Percentiles rank a stretch among this genome's conserved stretches.
These are phyloP conservation scores for Oligia strigilis DNA, from an alignment of 2,888 invertebrate species.

Conservation along the genomic window DNA sequence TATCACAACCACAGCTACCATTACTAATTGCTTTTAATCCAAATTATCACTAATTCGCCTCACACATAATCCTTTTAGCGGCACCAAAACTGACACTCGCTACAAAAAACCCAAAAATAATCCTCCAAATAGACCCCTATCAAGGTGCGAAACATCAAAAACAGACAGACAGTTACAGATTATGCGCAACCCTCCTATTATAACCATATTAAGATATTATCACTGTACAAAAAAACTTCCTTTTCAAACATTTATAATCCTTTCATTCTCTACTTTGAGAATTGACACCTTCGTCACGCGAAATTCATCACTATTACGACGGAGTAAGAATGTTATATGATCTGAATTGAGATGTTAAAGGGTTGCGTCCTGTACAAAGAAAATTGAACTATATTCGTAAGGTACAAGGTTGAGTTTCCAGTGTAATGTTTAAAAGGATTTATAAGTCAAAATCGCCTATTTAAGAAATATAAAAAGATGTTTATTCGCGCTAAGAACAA, in stretches of 20 bases:
- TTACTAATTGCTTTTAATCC: neutral
- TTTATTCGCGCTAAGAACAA: slow-evolving; percentile 85
- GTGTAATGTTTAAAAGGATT: slow-evolving; percentile 67
- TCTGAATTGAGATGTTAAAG: slow-evolving; percentile 68
- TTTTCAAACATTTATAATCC: slow-evolving; percentile 85
- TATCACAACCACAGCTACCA: neutral
- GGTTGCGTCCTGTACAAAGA: slow-evolving; percentile 39
- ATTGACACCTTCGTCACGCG: slow-evolving; percentile 66
- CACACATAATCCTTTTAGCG: slow-evolving; percentile 36
- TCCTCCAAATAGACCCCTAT: slow-evolving; percentile 75
- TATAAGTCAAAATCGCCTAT: slow-evolving; percentile 80
- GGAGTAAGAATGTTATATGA: slow-evolving; percentile 45
- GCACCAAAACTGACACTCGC: slow-evolving; percentile 29
- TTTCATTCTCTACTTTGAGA: slow-evolving; percentile 75
- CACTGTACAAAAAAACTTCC: slow-evolving; percentile 77
- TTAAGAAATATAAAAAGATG: slow-evolving; percentile 78
- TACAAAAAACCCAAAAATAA: slow-evolving; percentile 37
- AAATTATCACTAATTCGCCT: slow-evolving; percentile 31
- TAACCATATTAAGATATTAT: slow-evolving; percentile 89
- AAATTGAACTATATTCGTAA: slow-evolving; percentile 10
- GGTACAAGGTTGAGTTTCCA: neutral
- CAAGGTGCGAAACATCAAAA: slow-evolving; percentile 87
- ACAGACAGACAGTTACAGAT: slow-evolving; percentile 89
- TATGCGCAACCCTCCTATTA: slow-evolving; percentile 84
- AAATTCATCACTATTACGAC: slow-evolving; percentile 66